Percentiles rank a stretch among this genome's conserved stretches.
phyloP scores from a whole-genome alignment of 2,888 invertebrate genomes.

The Chloromyia formosa region DNA sequence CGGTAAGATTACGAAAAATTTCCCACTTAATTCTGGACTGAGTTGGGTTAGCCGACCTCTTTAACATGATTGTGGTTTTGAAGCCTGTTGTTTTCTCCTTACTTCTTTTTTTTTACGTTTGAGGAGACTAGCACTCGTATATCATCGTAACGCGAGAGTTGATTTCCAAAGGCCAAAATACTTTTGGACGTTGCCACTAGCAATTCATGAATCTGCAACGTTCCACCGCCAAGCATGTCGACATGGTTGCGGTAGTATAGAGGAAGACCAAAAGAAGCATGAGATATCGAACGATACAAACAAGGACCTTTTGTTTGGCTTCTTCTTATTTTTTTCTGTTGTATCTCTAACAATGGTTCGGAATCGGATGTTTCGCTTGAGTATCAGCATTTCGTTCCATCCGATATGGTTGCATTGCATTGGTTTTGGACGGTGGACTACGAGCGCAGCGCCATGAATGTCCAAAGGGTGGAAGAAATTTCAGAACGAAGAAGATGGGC shows the following conservation, averaged over 20 bases:
- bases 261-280: too few relatives aligned
- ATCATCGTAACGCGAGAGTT: constrained; percentile 9
- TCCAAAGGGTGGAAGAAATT: too few relatives aligned
- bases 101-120: too few relatives aligned
- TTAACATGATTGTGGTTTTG: constrained; percentile 30
- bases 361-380: neutral
- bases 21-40: too few relatives aligned
- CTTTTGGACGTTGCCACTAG: constrained; percentile 18
- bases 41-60: constrained; percentile 27
- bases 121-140: constrained; percentile 15
- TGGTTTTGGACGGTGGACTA: too few relatives aligned
- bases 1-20: too few relatives aligned
- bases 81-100: constrained; percentile 15
- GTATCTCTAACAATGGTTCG: constrained; percentile 21
- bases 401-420: neutral
- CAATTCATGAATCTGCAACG: neutral
- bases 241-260: too few relatives aligned
- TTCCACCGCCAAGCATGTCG: neutral
- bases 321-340: constrained; percentile 22
- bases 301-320: constrained; percentile 45
- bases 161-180: constrained; percentile 21
- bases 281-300: neutral
- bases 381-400: constrained; percentile 1
- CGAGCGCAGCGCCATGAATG: too few relatives aligned
- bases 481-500: too few relatives aligned